A percentile compares a stretch with the other conserved stretches of the same genome.
These are phyloP conservation scores for Cyclargus thomasi DNA, from an alignment of 1,140 invertebrate species.

Conservation along the genomic window DNA sequence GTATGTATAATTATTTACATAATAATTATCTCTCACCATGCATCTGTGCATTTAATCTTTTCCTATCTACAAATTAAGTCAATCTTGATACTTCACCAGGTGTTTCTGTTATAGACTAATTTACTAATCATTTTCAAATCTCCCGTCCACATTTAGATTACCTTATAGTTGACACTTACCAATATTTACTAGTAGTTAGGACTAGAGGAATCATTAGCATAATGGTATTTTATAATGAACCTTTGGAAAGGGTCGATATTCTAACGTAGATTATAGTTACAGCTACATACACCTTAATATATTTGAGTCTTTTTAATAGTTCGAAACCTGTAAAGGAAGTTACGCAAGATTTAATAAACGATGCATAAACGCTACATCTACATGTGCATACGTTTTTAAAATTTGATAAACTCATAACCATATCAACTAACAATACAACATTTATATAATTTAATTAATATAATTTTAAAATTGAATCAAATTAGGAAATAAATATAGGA, in stretches of 20 bases:
- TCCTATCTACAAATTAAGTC: constrained; percentile 18
- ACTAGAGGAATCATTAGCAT: background rate
- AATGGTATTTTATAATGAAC: constrained; percentile 7
- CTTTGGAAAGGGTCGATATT: background rate
- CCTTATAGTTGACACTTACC: background rate
- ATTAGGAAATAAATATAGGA: background rate
- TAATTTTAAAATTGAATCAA: background rate
- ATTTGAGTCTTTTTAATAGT: constrained; percentile 1
- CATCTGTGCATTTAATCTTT: constrained; percentile 26
- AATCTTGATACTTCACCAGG: background rate
- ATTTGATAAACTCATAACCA: background rate
- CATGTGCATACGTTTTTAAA: constrained; percentile 3
- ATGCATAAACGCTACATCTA: background rate
- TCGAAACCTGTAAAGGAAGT: constrained; percentile 2
- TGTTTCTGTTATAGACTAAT: background rate
- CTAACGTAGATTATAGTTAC: background rate
- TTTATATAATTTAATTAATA: background rate
- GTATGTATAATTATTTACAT: constrained; percentile 50
- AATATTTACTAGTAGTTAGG: background rate
- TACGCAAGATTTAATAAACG: background rate
- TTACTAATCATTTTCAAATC: background rate
- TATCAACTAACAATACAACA: background rate
- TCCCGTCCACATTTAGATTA: background rate
- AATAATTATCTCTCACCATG: constrained; percentile 23
- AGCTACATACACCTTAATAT: background rate